These are phyloP conservation scores for human DNA, from an alignment of 2,113 vertebrate species.

Conservation along the genomic window GRCh38 chrX:65012001-65012500, in stretches of 20 bases:
- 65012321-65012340: not conserved
- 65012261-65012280: no score
- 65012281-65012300: not conserved
- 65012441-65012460: not conserved
- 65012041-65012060: not conserved
- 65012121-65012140: no score
- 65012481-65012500: not conserved
- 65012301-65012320: constrained; percentile 7
- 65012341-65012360: not conserved
- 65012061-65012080: not conserved
- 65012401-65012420: not conserved
- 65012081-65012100: not conserved
- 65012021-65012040: not conserved
- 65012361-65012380: not conserved
- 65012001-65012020: not conserved
- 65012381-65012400: constrained; percentile 8
- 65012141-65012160: no score
- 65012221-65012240: no score
- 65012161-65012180: no score
- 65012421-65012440: not conserved
- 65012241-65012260: not conserved
- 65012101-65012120: not conserved
- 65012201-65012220: no score
- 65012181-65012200: no score
- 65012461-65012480: not conserved